Base-by-base conservation (phyloP, 2,888 invertebrate genomes). In the Lycophotia porphyrea region DNA sequence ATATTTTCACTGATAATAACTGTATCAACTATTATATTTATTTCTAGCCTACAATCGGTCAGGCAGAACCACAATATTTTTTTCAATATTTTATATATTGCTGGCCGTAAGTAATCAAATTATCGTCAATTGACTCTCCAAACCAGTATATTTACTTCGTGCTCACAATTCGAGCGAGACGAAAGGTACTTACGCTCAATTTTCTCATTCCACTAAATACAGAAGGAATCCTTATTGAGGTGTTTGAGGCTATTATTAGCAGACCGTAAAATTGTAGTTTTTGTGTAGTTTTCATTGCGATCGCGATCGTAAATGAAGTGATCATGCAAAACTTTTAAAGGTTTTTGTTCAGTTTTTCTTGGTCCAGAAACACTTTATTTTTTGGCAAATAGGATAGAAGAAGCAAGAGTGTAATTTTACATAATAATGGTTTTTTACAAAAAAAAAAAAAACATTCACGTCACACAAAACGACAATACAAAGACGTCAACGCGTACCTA, bases 131-230 rank as follows among this genome's bases (percentile, higher is more conserved):
- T 64, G 66, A 31, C 66, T 34, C 49, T 5, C 34, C 31, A 1
- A 21, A 31, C 21, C 4, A 34, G 31, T 34, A 31, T 60, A 58
- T 31, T 31, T 58, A 60, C 58, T 34, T 34, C 58, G 21, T 60
- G 31, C 58, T 60, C 58, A 24, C 52, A 49, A 58, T 27, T 74
- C 70, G 36, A 70, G 63, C 47, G 55, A 44, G 11, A 42, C 34
- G 58, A 58, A 47, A 11, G 36, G 34, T 34, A 55, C 60, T 74
- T 74, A 65, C 31, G 55, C 9, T 11, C 18, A 69, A 76, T 71
- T 60, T 39, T 61, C 60, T 69, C 68, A 36, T 58, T 60, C 31
- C n/a, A 27, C 24, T 47, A 15, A 34, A 27, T 49, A 15, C 4
- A 27, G 21, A 39, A 74, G 15, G 2, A 64, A 52, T n/a, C 42